Evolutionary conservation across 2,797 vertebrate genomes (phyloP).

Genomic region (Mastacembelus armatus): DNA sequence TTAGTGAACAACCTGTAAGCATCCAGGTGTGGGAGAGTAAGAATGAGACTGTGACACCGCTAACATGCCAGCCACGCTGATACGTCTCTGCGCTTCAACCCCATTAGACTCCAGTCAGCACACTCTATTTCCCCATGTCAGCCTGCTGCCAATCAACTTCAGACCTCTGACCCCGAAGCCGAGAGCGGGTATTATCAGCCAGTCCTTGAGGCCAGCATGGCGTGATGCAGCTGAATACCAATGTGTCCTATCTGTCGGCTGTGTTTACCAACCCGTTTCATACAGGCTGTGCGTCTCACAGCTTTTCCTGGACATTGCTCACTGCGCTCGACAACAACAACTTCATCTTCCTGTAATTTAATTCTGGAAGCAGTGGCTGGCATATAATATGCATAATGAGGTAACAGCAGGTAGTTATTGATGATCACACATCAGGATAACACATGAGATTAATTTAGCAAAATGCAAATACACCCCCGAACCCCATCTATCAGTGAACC

Average conservation of each 20-base stretch:
- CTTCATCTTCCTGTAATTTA: conserved; percentile 62
- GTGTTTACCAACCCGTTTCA: conserved; percentile 58
- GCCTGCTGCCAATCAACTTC: conserved; percentile 73
- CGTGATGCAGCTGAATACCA: conserved; percentile 70
- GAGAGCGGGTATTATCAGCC: conserved; percentile 64
- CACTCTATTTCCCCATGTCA: conserved; percentile 71
- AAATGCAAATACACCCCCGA: conserved; percentile 48
- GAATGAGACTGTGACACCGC: conserved; percentile 32
- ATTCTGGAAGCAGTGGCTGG: conserved; percentile 47
- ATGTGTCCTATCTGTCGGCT: conserved; percentile 68
- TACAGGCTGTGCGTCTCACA: conserved; percentile 33
- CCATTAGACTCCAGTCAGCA: conserved; percentile 73
- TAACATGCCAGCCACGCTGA: conserved; percentile 51
- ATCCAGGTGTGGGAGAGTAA: conserved; percentile 17
- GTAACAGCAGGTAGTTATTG: conserved; percentile 55
- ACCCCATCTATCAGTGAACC: conserved; percentile 45
- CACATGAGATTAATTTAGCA: conserved; percentile 19
- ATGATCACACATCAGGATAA: conserved; percentile 43
- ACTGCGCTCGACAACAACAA: conserved; percentile 48
- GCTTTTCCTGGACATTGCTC: conserved; percentile 30
- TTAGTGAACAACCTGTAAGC: conserved; percentile 64
- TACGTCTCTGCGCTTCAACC: conserved; percentile 46
- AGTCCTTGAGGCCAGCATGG: conserved; percentile 37
- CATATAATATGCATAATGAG: conserved; percentile 53
- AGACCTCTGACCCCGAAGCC: conserved; percentile 69